Percentiles rank a stretch among this genome's conserved stretches.
Conservation (phyloP, 1,140 invertebrate genomes). For the Thalassaphorura encarpata region DNA sequence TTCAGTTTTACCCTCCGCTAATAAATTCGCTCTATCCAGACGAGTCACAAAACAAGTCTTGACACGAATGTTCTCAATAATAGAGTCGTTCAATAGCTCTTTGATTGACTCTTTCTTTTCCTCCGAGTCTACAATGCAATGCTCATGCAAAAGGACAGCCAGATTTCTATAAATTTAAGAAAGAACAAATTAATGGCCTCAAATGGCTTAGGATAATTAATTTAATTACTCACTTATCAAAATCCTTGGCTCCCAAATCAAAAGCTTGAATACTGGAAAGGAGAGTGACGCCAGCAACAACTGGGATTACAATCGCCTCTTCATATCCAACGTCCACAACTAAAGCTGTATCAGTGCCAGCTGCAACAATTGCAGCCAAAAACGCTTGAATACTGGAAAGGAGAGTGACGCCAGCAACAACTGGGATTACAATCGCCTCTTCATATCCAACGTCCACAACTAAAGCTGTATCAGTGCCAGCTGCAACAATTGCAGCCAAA, state of each 20-base stretch:
- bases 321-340: conserved; percentile 79
- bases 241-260: conserved; percentile 54
- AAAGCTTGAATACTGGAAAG: conserved; percentile 67
- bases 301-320: conserved; percentile 68
- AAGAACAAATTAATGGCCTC: neutral
- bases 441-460: conserved; percentile 79
- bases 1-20: too few species aligned
- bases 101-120: conserved; percentile 7
- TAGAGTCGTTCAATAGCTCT: conserved; percentile 1
- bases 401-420: conserved; percentile 73
- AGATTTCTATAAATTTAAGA: conserved; percentile 17
- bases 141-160: conserved; percentile 3
- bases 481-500: conserved; percentile 62
- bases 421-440: conserved; percentile 68
- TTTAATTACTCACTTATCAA: conserved; percentile 48
- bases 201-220: neutral
- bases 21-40: conserved; percentile 53
- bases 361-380: conserved; percentile 63
- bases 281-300: conserved; percentile 73
- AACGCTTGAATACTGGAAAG: too few species aligned
- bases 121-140: conserved; percentile 8
- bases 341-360: conserved; percentile 64
- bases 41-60: conserved; percentile 74
- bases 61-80: conserved; percentile 57
- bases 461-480: conserved; percentile 64